A percentile compares a stretch with the other conserved stretches of the same genome.
Conservation (phyloP, 2,113 vertebrate species). For the Nibea albiflora region DNA sequence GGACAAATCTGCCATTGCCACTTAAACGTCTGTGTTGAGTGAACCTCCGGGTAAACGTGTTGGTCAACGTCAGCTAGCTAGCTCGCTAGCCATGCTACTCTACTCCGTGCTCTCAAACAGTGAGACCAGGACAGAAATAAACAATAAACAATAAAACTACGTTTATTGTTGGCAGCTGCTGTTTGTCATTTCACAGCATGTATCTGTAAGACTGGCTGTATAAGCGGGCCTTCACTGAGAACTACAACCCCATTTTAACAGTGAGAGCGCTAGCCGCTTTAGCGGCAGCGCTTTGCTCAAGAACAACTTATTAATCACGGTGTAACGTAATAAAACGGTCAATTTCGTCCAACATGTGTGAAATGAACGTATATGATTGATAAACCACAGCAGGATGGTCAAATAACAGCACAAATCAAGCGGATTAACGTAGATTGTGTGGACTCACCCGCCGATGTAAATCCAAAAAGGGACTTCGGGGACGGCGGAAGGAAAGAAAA, state of each 20-base stretch:
- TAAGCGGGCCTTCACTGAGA: neutral
- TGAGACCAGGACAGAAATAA: fast-evolving
- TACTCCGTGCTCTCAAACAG: fast-evolving
- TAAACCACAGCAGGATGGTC: fast-evolving
- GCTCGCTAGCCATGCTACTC: conserved; percentile 22
- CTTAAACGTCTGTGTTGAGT: fast-evolving
- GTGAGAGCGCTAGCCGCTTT: neutral
- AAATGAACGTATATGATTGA: fast-evolving
- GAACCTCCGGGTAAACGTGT: conserved; percentile 28
- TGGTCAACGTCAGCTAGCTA: conserved; percentile 2
- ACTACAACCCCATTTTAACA: conserved; percentile 27
- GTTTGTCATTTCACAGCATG: fast-evolving
- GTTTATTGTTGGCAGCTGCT: fast-evolving
- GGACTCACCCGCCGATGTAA: conserved; percentile 77
- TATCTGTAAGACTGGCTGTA: neutral
- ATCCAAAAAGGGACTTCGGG: conserved; percentile 64
- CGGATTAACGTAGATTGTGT: conserved; percentile 71
- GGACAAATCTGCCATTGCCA: too few relatives aligned
- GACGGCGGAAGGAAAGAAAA: conserved; percentile 78
- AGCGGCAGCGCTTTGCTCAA: neutral
- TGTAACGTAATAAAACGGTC: fast-evolving
- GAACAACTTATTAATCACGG: fast-evolving
- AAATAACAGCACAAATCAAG: neutral
- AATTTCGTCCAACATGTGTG: neutral
- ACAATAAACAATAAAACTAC: too few relatives aligned